Evolutionary conservation across 2,888 invertebrate genomes (phyloP).

Genomic region (Mimas tiliae): DNA sequence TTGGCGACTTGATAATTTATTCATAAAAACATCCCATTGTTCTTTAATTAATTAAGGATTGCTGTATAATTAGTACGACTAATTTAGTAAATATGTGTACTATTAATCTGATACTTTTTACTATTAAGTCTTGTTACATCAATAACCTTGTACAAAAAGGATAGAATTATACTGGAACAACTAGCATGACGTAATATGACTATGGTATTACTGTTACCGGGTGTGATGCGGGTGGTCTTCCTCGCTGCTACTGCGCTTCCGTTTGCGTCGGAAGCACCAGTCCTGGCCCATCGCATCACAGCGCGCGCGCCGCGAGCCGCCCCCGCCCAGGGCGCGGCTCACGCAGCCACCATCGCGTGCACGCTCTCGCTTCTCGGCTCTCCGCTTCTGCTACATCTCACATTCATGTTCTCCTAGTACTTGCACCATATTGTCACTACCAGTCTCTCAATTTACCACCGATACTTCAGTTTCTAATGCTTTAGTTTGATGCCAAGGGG

Average conservation of each 20-base stretch:
- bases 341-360: constrained; percentile 49
- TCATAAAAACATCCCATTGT: too few relatives aligned
- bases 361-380: neutral
- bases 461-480: neutral
- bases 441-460: neutral
- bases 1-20: too few relatives aligned
- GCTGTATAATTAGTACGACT: too few relatives aligned
- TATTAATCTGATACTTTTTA: too few relatives aligned
- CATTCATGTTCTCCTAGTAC: neutral
- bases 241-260: constrained; percentile 88
- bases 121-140: too few relatives aligned
- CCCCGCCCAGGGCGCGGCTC: constrained; percentile 80
- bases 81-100: too few relatives aligned
- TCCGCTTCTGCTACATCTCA: neutral
- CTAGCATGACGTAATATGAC: too few relatives aligned
- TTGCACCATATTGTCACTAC: neutral
- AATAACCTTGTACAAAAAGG: too few relatives aligned
- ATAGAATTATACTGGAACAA: too few relatives aligned
- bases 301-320: constrained; percentile 82
- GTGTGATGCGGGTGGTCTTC: constrained; percentile 86
- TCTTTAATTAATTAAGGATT: too few relatives aligned
- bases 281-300: constrained; percentile 89
- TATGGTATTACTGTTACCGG: constrained; percentile 63
- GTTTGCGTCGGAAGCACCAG: constrained; percentile 89
- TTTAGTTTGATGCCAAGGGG: neutral